A percentile compares a stretch with the other conserved stretches of the same genome.
These are phyloP conservation scores for Mastomys natalensis DNA, from an alignment of 2,113 vertebrate genomes.

Conservation along the genomic window DNA sequence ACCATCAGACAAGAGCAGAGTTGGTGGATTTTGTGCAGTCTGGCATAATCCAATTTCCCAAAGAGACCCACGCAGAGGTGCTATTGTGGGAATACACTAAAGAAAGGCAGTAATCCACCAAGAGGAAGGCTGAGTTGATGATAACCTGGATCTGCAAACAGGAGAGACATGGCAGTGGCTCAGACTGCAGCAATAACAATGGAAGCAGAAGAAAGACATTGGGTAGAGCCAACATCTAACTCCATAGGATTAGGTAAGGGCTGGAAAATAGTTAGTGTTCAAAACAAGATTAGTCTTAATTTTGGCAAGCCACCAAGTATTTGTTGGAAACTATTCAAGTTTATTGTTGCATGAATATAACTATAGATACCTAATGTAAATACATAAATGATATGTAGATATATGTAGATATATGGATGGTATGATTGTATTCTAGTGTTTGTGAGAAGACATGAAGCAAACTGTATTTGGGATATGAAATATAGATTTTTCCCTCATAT, in stretches of 20 bases:
- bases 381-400: not conserved
- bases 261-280: not conserved
- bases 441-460: not conserved
- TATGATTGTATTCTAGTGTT: not conserved
- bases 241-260: not conserved
- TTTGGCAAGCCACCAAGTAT: not conserved
- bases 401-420: not conserved
- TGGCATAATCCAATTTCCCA: not conserved
- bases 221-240: not conserved
- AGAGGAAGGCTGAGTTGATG: not conserved
- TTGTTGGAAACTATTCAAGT: not conserved
- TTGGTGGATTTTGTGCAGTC: not conserved
- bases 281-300: not conserved
- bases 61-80: not conserved
- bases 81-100: not conserved
- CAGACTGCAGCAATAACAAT: not conserved
- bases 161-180: not conserved
- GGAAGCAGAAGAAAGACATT: not conserved
- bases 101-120: accelerated
- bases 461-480: not conserved
- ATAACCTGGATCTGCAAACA: not conserved
- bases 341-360: not conserved
- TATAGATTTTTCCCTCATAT: not conserved
- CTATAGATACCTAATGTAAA: not conserved
- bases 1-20: not conserved